Evolutionary conservation across 2,797 vertebrate species (phyloP).

Genomic region (Telmatherina bonti): DNA sequence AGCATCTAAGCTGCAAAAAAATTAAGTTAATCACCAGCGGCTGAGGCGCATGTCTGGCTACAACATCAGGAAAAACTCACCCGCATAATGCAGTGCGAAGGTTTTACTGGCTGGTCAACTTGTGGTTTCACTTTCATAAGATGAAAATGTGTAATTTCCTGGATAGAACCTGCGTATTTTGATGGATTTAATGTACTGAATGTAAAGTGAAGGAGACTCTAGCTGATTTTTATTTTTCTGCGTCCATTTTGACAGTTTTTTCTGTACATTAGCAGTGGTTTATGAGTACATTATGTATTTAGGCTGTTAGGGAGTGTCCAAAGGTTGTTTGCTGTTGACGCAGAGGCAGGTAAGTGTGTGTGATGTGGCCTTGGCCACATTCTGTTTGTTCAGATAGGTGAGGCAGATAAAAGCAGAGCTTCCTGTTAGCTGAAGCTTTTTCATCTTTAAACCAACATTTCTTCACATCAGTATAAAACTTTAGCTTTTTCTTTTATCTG

Average conservation of each 20-base stretch:
- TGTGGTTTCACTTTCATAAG: not conserved
- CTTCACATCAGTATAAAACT: not conserved
- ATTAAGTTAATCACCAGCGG: not conserved
- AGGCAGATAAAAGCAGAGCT: conserved; percentile 25
- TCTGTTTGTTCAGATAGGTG: conserved; percentile 48
- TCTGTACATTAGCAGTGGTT: not conserved
- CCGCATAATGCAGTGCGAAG: not conserved
- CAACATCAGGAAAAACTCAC: conserved; percentile 1
- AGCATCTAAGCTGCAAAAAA: not conserved
- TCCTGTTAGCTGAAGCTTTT: not conserved
- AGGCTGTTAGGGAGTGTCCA: conserved; percentile 11
- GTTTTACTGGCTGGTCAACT: not conserved
- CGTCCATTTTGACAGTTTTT: not conserved
- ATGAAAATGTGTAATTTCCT: not conserved
- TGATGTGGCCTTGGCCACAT: conserved; percentile 36
- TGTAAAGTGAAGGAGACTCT: no score
- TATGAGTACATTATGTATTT: conserved; percentile 8
- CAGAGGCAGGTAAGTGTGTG: conserved; percentile 30
- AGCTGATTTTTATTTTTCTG: not conserved
- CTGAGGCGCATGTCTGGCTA: not conserved
- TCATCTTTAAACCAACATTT: not conserved
- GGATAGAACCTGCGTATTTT: not conserved
- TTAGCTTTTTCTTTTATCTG: no score
- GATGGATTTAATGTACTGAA: no score
- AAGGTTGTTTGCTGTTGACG: conserved; percentile 67